A percentile compares a stretch with the other conserved stretches of the same genome.
phyloP scores from a whole-genome alignment of 2,113 vertebrate species.

The Euleptes europaea region DNA sequence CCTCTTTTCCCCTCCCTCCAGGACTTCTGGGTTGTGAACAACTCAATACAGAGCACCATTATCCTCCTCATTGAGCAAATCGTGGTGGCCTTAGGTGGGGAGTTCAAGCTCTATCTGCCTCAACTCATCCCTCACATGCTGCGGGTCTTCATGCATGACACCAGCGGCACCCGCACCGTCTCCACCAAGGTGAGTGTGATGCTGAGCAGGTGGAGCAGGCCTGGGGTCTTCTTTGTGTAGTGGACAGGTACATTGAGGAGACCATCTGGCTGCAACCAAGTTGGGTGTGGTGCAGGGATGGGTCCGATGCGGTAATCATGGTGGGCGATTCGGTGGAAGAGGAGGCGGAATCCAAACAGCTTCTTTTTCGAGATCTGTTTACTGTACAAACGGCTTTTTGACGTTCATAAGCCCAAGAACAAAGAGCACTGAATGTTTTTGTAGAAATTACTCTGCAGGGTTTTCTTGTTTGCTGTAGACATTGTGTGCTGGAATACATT shows the following conservation, averaged over 20 bases:
- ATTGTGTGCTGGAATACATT: background rate
- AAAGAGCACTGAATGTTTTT: background rate
- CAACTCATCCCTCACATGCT: constrained; percentile 98
- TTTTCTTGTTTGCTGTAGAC: background rate
- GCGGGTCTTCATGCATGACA: constrained; percentile 98
- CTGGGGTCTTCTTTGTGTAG: background rate
- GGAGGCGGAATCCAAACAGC: background rate
- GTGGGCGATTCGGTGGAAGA: background rate
- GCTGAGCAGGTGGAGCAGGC: background rate
- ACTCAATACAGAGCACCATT: constrained; percentile 98
- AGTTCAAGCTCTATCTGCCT: constrained; percentile 97
- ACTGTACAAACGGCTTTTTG: background rate
- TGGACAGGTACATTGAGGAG: fast-evolving
- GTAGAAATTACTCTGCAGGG: no score
- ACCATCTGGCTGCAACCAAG: background rate
- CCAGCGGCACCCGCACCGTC: constrained; percentile 88
- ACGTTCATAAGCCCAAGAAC: background rate
- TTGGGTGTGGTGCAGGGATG: background rate
- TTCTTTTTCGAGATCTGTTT: background rate
- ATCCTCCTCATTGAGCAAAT: constrained; percentile 98
- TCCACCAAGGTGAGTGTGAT: constrained; percentile 89
- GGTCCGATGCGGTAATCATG: background rate
- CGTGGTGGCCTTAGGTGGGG: constrained; percentile 93
- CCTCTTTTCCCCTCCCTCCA: constrained; percentile 48
- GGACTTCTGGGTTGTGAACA: constrained; percentile 99